Base-by-base conservation (phyloP, 2,888 invertebrate genomes). In the Parnassius smintheus region DNA sequence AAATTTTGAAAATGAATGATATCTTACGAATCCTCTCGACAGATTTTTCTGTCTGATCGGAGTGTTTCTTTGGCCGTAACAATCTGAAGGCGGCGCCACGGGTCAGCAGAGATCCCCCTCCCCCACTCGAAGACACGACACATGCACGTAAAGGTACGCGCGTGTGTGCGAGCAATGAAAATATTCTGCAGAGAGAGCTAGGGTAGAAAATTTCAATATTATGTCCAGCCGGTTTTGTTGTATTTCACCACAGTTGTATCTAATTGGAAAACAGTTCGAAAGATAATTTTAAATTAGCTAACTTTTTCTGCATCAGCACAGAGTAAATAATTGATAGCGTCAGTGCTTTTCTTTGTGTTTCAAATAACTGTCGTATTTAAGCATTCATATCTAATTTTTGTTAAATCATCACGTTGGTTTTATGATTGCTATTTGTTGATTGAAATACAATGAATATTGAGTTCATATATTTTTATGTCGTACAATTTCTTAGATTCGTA, bases 31-130 rank as follows among this genome's bases (percentile, higher is more conserved):
- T 57, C 22, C 7, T 18, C 41, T 87, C 83, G 61, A 80, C 60
- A 45, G 35, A 56, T 67, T 61, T 56, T 68, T 18, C 61, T 77
- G 62, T 73, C 71, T 76, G 61, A 65, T 56, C 73, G 77, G 83
- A 88, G 87, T 87, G 88, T 88, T 88, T 86, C 88, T 86, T 83
- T 86, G 85, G 83, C 88, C 87, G 88, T 89, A 89, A 90, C 90
- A 90, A 88, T 88, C 88, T 83, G 82, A 83, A 89, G 89, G 86
- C 86, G 86, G 88, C 88, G 88, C 87, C 88, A 87, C 86, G 89
- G 90, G 89, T 90, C 89, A 90, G 88, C 83, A 82, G 75, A 75
- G 76, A 76, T 76, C 82, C 81, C 81, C 76, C 68, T 69, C 75
- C 68, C 75, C 69, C 62, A 45, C 59, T 50, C 59, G 54, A 56